These are phyloP conservation scores for Athetis lepigone DNA, from an alignment of 2,888 invertebrate genomes.

Conservation along the genomic window DNA sequence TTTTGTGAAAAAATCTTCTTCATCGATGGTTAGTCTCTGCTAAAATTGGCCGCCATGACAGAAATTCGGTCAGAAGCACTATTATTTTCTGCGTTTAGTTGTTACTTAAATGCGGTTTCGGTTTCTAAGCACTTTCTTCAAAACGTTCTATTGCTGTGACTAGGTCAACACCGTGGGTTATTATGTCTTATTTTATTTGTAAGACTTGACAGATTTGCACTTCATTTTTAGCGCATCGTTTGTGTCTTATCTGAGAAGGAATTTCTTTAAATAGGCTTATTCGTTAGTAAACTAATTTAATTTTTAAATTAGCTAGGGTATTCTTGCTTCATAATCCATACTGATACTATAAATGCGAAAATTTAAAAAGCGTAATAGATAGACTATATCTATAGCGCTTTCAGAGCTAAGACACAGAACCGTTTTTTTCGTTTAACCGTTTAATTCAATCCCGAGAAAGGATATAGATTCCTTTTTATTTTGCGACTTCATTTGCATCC, in stretches of 20 bases:
- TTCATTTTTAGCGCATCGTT: not conserved
- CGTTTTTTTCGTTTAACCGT: too few relatives aligned
- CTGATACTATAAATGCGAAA: too few relatives aligned
- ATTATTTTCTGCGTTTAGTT: slow-evolving; percentile 18
- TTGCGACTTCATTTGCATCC: too few relatives aligned
- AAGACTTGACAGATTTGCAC: not conserved
- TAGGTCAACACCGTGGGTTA: slow-evolving; percentile 41
- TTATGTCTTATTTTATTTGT: slow-evolving; percentile 32
- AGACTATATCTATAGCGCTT: too few relatives aligned
- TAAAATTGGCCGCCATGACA: not conserved
- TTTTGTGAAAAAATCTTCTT: not conserved
- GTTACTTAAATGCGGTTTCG: slow-evolving; percentile 42
- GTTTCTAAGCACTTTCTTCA: slow-evolving; percentile 55
- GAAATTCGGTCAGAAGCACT: slow-evolving; percentile 5
- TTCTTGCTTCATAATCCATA: too few relatives aligned
- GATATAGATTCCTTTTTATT: too few relatives aligned
- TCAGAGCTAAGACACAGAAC: too few relatives aligned
- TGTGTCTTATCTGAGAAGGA: not conserved
- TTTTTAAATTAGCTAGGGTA: too few relatives aligned
- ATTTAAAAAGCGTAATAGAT: too few relatives aligned
- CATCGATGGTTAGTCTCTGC: not conserved
- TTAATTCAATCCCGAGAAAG: too few relatives aligned
- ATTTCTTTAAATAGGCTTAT: too few relatives aligned
- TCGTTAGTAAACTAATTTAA: too few relatives aligned
- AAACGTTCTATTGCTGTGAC: slow-evolving; percentile 42